Percentiles rank a stretch among this genome's conserved stretches.
phyloP scores from a whole-genome alignment of 64 coral and sea anemone species.

The Stichodactyla mertensii region DNA sequence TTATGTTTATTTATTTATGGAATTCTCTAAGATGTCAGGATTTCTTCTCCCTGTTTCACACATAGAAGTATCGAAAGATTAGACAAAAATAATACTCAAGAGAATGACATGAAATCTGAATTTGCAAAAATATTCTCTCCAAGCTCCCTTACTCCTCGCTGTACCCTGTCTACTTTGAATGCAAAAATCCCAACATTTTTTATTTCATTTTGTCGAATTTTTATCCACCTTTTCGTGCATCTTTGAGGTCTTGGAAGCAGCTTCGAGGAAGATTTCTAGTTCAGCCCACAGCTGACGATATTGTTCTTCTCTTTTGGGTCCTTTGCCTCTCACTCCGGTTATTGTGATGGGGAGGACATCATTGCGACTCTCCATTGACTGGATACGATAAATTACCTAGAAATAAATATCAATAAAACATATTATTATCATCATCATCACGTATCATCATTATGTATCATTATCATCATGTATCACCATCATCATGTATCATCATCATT shows the following conservation, averaged over 20 bases:
- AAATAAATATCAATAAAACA: background rate
- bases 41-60: too few relatives aligned
- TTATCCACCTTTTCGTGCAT: conserved; percentile 85
- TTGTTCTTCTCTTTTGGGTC: conserved; percentile 90
- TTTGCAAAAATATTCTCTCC: too few relatives aligned
- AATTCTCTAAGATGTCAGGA: too few relatives aligned
- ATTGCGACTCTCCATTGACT: conserved; percentile 91
- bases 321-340: conserved; percentile 84
- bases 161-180: too few relatives aligned
- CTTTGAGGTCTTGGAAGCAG: conserved; percentile 78
- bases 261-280: conserved; percentile 76
- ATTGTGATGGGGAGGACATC: conserved; percentile 81
- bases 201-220: background rate
- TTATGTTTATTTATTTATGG: too few relatives aligned
- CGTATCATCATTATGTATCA: background rate
- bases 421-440: background rate
- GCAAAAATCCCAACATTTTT: too few relatives aligned
- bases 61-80: too few relatives aligned
- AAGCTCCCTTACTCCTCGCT: too few relatives aligned
- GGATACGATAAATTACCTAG: conserved; percentile 84
- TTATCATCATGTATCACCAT: too few relatives aligned
- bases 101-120: too few relatives aligned
- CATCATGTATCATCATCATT: too few relatives aligned
- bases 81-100: too few relatives aligned
- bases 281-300: conserved; percentile 88